Percentiles rank a stretch among this genome's conserved stretches.
Evolutionary conservation across 2,113 vertebrate species (phyloP).

Genomic region (Myotis lucifugus): DNA sequence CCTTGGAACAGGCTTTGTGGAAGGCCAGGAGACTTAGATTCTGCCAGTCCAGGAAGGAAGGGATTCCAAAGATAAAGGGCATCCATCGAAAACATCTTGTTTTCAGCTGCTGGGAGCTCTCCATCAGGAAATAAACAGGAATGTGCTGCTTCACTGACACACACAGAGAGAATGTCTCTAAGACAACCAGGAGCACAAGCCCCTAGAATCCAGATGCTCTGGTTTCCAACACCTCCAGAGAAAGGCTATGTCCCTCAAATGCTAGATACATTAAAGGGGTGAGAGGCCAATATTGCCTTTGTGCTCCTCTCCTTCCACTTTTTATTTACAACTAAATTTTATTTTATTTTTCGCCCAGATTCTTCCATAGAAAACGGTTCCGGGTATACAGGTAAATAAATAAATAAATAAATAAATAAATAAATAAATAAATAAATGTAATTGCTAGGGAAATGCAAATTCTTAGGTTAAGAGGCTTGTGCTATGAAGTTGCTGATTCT

Average conservation of each 20-base stretch:
- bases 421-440: no score
- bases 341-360: neutral
- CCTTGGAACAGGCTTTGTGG: slow-evolving; percentile 41
- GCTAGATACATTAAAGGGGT: neutral
- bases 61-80: slow-evolving; percentile 63
- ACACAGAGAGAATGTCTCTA: neutral
- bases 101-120: neutral
- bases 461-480: neutral
- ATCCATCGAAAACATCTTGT: slow-evolving; percentile 60
- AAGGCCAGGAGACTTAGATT: slow-evolving; percentile 44
- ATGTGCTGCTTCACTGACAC: neutral
- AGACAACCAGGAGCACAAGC: neutral
- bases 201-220: neutral
- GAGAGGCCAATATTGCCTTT: neutral
- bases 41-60: slow-evolving; percentile 71
- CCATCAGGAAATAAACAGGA: slow-evolving; percentile 48
- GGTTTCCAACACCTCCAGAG: neutral
- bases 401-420: neutral
- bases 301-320: neutral
- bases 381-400: neutral
- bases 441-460: neutral
- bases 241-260: neutral
- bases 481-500: neutral
- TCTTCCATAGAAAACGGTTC: neutral
- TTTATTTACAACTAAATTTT: slow-evolving; percentile 33